These are phyloP conservation scores for Ophion slaviceki DNA, from an alignment of 2,888 invertebrate genomes.

Conservation along the genomic window DNA sequence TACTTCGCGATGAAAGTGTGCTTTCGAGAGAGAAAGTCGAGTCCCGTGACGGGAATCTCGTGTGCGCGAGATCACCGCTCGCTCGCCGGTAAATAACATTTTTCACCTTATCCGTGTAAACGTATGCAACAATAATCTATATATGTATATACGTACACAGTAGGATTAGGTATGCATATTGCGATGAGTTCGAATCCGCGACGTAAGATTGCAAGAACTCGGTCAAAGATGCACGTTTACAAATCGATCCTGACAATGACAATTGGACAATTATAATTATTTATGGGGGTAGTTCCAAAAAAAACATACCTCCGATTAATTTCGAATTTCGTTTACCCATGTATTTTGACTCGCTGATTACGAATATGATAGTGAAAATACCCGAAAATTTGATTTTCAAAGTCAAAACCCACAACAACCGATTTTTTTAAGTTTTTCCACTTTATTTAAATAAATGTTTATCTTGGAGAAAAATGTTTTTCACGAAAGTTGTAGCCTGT, in stretches of 20 bases:
- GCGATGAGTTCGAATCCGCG: constrained; percentile 51
- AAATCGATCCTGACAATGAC: constrained; percentile 42
- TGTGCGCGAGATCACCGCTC: constrained; percentile 41
- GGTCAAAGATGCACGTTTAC: constrained; percentile 56
- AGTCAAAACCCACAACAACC: too few relatives aligned
- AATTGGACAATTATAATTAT: constrained; percentile 16
- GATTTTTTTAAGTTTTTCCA: too few relatives aligned
- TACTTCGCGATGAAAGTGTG: constrained; percentile 59
- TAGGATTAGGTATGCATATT: constrained; percentile 7
- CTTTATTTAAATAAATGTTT: too few relatives aligned
- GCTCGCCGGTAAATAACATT: constrained; percentile 42
- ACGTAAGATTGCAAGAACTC: constrained; percentile 55
- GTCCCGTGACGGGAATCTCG: constrained; percentile 44
- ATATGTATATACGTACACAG: constrained; percentile 13
- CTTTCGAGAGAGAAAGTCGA: constrained; percentile 66
- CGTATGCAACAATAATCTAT: constrained; percentile 20
- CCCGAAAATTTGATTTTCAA: too few relatives aligned
- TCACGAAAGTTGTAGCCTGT: too few relatives aligned
- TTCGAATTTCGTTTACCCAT: too few relatives aligned
- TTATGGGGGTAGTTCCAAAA: too few relatives aligned
- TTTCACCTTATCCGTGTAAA: constrained; percentile 39
- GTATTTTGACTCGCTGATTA: too few relatives aligned
- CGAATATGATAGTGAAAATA: too few relatives aligned
- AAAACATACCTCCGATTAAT: too few relatives aligned
- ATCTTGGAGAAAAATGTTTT: too few relatives aligned